A percentile compares a stretch with the other conserved stretches of the same genome.
Conservation (phyloP, 2,888 invertebrate species). For the Amphimallon solstitiale region DNA sequence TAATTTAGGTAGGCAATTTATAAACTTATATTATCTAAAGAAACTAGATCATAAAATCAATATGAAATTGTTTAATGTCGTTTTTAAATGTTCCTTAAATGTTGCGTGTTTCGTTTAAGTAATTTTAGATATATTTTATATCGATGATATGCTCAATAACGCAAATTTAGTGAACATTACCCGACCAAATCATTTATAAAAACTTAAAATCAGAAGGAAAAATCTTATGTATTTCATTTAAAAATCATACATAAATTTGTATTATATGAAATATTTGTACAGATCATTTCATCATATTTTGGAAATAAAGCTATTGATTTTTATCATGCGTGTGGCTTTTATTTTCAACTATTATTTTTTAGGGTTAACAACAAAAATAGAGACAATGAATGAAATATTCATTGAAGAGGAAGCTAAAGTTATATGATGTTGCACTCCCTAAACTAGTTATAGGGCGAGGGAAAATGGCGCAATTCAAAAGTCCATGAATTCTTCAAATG, state of each 20-base stretch:
- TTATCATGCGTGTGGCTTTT: neutral
- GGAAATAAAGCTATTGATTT: slow-evolving; percentile 22
- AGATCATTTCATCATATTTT: slow-evolving; percentile 6
- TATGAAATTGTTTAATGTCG: neutral
- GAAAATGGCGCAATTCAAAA: no score
- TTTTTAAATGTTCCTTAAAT: neutral
- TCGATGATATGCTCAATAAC: neutral
- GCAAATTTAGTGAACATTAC: no score
- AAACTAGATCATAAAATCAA: neutral
- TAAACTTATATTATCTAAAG: neutral
- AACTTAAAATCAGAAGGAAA: no score
- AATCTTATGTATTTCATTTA: no score
- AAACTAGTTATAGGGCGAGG: no score
- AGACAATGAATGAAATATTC: neutral
- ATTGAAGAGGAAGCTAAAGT: no score
- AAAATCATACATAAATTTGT: neutral
- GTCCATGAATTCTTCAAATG: no score
- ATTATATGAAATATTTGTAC: slow-evolving; percentile 8
- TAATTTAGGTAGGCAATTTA: slow-evolving; percentile 20
- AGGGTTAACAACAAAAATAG: neutral
- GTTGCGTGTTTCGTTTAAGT: neutral
- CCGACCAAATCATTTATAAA: no score
- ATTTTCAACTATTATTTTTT: neutral
- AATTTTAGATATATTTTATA: slow-evolving; percentile 13
- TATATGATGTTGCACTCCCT: no score